A percentile compares a stretch with the other conserved stretches of the same genome.
Evolutionary conservation across 2,888 invertebrate species (phyloP).

Genomic region (Eupithecia inturbata): DNA sequence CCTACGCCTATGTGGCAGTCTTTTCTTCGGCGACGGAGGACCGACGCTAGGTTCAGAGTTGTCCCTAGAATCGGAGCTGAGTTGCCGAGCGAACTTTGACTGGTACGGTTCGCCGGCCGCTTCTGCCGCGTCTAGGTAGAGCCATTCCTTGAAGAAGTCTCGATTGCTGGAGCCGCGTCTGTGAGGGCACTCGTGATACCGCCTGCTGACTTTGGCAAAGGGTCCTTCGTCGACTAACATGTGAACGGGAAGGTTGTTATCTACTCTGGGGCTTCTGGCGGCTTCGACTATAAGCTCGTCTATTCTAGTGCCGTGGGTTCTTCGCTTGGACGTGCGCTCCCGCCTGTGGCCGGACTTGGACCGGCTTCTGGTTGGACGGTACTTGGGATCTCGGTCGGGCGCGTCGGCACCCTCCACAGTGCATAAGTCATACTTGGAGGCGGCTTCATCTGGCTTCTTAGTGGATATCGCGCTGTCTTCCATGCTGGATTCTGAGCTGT

Average conservation of each 20-base stretch:
- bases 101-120: conserved; percentile 77
- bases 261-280: conserved; percentile 60
- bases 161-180: conserved; percentile 68
- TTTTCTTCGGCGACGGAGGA: conserved; percentile 77
- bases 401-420: conserved; percentile 62
- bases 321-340: conserved; percentile 66
- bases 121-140: conserved; percentile 73
- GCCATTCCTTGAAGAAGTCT: conserved; percentile 79
- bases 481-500: conserved; percentile 94
- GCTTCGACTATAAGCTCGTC: conserved; percentile 74
- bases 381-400: conserved; percentile 62
- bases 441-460: conserved; percentile 69
- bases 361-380: conserved; percentile 66
- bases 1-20: conserved; percentile 69
- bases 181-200: conserved; percentile 74
- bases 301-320: conserved; percentile 67
- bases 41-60: conserved; percentile 80
- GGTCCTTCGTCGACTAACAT: conserved; percentile 77
- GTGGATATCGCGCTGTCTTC: conserved; percentile 85
- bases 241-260: conserved; percentile 69
- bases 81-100: conserved; percentile 81
- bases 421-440: conserved; percentile 73
- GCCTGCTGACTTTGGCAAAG: conserved; percentile 74
- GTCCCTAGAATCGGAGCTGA: conserved; percentile 82
- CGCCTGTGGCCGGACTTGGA: conserved; percentile 68